A percentile compares a stretch with the other conserved stretches of the same genome.
Evolutionary conservation across 1,140 invertebrate genomes (phyloP).

Genomic region (Scaptomyza graminum): DNA sequence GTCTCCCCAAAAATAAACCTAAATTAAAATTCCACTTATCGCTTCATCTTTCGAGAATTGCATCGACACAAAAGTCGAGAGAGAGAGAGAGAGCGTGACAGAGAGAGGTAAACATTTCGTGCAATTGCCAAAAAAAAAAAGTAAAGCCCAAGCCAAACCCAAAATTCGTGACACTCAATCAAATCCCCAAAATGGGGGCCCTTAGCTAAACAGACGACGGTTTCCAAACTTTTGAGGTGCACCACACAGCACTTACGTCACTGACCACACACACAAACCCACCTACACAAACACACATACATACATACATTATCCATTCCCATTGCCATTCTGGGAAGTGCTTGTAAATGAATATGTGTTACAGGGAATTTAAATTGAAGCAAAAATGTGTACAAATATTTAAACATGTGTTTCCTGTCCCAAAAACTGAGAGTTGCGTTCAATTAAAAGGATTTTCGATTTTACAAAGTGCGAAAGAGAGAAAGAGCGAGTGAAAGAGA

Average conservation of each 20-base stretch:
- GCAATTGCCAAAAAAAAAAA: conserved; percentile 2
- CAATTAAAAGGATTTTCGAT: conserved; percentile 81
- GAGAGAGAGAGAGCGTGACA: no score
- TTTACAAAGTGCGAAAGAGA: conserved; percentile 66
- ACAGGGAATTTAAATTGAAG: conserved; percentile 80
- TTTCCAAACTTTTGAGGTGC: conserved; percentile 29
- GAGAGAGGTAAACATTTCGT: conserved; percentile 1
- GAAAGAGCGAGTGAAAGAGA: not conserved
- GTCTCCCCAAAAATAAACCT: not conserved
- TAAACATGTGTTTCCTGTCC: conserved; percentile 49
- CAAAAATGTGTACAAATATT: conserved; percentile 73
- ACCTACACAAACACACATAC: conserved; percentile 7
- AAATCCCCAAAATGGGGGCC: conserved; percentile 5
- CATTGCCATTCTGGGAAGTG: conserved; percentile 32
- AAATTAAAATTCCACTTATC: conserved; percentile 20
- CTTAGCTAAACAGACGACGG: conserved; percentile 33
- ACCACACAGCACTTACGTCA: conserved; percentile 30
- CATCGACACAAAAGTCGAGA: conserved; percentile 1
- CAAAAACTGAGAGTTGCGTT: conserved; percentile 65
- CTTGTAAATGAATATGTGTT: conserved; percentile 55
- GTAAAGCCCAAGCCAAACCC: conserved; percentile 4
- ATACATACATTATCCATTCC: conserved; percentile 27
- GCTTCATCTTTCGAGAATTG: conserved; percentile 8
- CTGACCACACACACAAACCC: conserved; percentile 20
- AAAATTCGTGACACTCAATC: conserved; percentile 26